These are phyloP conservation scores for Dolichomitus sp. DNA, from an alignment of 2,888 invertebrate genomes.

Conservation along the genomic window DNA sequence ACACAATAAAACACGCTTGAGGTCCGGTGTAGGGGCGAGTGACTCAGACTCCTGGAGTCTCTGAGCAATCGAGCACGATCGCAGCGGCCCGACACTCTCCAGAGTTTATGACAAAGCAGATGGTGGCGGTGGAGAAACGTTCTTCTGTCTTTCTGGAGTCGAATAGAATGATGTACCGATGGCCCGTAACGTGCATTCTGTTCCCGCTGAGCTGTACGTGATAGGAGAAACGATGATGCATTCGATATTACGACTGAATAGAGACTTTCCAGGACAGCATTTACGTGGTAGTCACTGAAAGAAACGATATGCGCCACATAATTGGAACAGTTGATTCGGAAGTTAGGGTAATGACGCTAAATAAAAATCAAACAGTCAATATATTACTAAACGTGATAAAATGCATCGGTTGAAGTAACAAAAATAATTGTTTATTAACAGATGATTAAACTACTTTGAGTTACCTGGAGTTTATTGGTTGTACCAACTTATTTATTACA, in stretches of 20 bases:
- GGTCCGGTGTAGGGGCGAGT: slow-evolving; percentile 45
- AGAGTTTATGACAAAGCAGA: slow-evolving; percentile 48
- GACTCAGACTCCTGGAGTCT: slow-evolving; percentile 53
- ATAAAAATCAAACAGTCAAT: too few species aligned
- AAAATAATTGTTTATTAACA: too few species aligned
- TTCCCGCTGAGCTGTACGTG: slow-evolving; percentile 6
- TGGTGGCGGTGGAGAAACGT: slow-evolving; percentile 45
- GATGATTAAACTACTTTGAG: too few species aligned
- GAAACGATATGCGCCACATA: too few species aligned
- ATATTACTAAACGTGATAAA: too few species aligned
- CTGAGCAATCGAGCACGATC: slow-evolving; percentile 56
- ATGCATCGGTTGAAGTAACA: too few species aligned
- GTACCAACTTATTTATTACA: too few species aligned
- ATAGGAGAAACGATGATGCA: slow-evolving; percentile 42
- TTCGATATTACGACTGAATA: slow-evolving; percentile 40
- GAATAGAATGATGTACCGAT: slow-evolving; percentile 37
- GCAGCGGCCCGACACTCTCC: slow-evolving; percentile 37
- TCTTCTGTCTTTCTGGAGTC: slow-evolving; percentile 22
- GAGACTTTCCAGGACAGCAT: too few species aligned
- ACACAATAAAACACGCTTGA: slow-evolving; percentile 52
- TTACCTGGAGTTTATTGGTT: too few species aligned
- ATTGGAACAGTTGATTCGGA: too few species aligned
- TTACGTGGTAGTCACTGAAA: too few species aligned
- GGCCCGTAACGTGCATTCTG: slow-evolving; percentile 20
- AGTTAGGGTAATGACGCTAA: too few species aligned